Percentiles rank a stretch among this genome's conserved stretches.
These are phyloP conservation scores for Arizona elegans DNA, from an alignment of 2,113 vertebrate genomes.

Conservation along the genomic window DNA sequence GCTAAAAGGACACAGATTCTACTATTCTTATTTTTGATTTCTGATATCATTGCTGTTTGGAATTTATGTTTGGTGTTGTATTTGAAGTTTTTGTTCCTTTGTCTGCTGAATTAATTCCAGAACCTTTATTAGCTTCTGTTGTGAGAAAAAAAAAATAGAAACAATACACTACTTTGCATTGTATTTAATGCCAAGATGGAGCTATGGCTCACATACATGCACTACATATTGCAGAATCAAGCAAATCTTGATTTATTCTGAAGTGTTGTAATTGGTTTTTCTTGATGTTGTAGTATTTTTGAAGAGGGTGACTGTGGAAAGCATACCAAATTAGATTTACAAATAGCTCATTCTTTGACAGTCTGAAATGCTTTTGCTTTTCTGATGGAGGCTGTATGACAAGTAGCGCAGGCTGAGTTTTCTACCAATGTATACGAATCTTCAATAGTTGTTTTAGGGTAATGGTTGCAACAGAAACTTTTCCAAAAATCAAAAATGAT, in stretches of 20 bases:
- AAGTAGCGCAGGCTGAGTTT: background rate
- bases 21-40: conserved; percentile 54
- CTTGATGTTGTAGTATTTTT: background rate
- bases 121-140: conserved; percentile 49
- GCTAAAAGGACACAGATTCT: conserved; percentile 42
- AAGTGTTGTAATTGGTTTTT: background rate
- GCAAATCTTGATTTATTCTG: background rate
- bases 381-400: background rate
- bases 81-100: conserved; percentile 49
- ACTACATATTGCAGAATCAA: background rate
- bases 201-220: background rate
- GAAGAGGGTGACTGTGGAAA: background rate
- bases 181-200: background rate
- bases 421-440: background rate
- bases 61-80: conserved; percentile 11
- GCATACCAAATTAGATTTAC: background rate
- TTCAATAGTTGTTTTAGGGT: background rate
- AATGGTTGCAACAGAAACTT: background rate
- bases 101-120: conserved; percentile 12
- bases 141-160: conserved; percentile 30
- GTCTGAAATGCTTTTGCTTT: background rate
- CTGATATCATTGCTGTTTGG: conserved; percentile 41
- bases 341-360: background rate
- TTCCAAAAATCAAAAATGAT: background rate
- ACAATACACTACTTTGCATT: conserved; percentile 27